Base-by-base conservation (phyloP, 92 coral and sea anemone genomes). In the Phymanthus crucifer region DNA sequence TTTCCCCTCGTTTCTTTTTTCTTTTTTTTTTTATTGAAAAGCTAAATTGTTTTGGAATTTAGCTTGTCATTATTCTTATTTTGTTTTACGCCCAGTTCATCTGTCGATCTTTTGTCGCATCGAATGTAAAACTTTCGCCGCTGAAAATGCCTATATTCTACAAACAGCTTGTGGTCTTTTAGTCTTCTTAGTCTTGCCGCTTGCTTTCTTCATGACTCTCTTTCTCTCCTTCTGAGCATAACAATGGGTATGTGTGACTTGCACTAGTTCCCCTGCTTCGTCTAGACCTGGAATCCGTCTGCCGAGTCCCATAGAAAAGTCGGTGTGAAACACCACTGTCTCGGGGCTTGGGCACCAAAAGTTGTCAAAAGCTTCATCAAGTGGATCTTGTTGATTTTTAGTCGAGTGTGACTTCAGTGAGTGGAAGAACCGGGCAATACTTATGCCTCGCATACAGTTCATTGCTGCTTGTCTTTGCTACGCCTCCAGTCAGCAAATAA, bases 191-290 rank as follows among this genome's bases (percentile, higher is more conserved):
- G 68, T 34, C 68, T 1, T 1, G 34, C 32, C 33, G 29, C 34
- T 27, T 11, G 16, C 34, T 27, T 61, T 61, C 11, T 29, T 61
- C 34, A 7, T 61, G 14, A 27, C 68, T 21, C 8, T n/a, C 68
- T 21, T 57, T 61, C 33, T 13, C 6, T 21, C 68, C 68, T 61
- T 9, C 3, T 61, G 21, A 7, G 32, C 12, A 18, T 29, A 29
- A 61, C 33, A 61, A 16, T 61, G 32, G 10, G 34, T 29, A 12
- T 61, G 68, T 61, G 16, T 61, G 34, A 61, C 11, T 61, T 61
- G 33, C 14, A 61, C 68, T 61, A 61, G 33, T 61, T 61, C 68
- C 29, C 68, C 68, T 8, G 68, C 68, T 17, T 61, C 68, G 32
- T 61, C 68, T 27, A 61, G 29, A 24, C 68, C 68, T 29, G 68